Evolutionary conservation across 2,888 invertebrate genomes (phyloP), one percentile per base, ranked within the genome.

Genomic region (Ecdyonurus torrentis): DNA sequence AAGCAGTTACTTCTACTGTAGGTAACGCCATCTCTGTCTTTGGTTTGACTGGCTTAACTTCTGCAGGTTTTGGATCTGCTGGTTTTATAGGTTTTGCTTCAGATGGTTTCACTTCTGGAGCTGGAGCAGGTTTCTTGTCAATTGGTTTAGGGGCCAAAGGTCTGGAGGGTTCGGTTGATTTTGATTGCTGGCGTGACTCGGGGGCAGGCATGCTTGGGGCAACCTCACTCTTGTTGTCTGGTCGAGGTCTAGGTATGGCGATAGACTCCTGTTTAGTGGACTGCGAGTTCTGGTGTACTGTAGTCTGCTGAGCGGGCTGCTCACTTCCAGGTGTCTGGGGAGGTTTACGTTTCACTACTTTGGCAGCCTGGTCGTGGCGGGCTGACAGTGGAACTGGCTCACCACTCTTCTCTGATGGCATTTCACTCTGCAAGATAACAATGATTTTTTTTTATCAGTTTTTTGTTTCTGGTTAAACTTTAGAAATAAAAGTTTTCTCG

Each of bases 101-200:
- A 50, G 61, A 18, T 5, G 64, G 59, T 20, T 62, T 64, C 22
- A 66, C 65, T 53, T 59, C 61, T 10, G 52, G 63, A 59, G 66
- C 65, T 0, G 79, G 79, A 0, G 76, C 77, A 1, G 76, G 79
- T 63, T 79, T 71, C 3, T 78, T 79, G 65, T 77, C 77, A 3
- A 75, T 65, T 0, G 76, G 76, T 15, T 37, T 37, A 15, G 37
- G 7, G 7, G 5, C 37, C 7, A 15, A 10, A 15, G 37, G 37
- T 37, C 37, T 37, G 15, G 37, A 5, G 15, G 37, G 37, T 63
- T 10, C 25, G 50, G 10, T 59, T 53, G 7, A 19, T 25, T 20
- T 25, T 20, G 5, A 3, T 18, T 52, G 63, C 19, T 59, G 58
- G 15, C 20, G 53, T 23, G 63, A 37, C 37, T 37, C 37, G 37